Conservation (phyloP, 2,888 invertebrate genomes). For the Rhodophaea formosa region DNA sequence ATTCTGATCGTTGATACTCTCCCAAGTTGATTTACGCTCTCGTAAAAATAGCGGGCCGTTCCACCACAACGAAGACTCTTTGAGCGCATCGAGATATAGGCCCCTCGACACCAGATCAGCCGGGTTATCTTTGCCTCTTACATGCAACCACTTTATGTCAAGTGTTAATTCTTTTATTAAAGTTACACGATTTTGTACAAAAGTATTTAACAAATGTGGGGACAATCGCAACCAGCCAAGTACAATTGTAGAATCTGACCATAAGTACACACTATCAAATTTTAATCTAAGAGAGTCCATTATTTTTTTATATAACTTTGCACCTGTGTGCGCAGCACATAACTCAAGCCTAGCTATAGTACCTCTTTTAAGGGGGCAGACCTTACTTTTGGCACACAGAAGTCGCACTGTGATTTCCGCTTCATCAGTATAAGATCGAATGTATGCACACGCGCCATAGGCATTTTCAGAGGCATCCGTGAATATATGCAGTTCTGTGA, state of each 20-base stretch:
- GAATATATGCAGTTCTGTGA: background rate
- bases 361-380: background rate
- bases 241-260: background rate
- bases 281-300: background rate
- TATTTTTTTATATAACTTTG: constrained; percentile 1
- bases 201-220: background rate
- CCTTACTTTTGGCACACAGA: background rate
- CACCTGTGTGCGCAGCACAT: background rate
- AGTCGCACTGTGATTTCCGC: background rate
- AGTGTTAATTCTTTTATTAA: too few species aligned
- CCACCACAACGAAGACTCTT: too few species aligned
- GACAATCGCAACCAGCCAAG: background rate
- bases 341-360: background rate
- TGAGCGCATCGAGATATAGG: too few species aligned
- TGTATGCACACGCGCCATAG: background rate
- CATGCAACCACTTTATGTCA: too few species aligned
- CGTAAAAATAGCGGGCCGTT: too few species aligned
- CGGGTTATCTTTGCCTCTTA: too few species aligned
- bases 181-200: background rate
- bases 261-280: background rate
- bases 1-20: too few species aligned
- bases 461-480: background rate
- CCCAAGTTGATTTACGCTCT: too few species aligned
- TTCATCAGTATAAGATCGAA: background rate
- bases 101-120: too few species aligned